phyloP scores from a whole-genome alignment of 1,140 invertebrate species.

The Psix sp. region DNA sequence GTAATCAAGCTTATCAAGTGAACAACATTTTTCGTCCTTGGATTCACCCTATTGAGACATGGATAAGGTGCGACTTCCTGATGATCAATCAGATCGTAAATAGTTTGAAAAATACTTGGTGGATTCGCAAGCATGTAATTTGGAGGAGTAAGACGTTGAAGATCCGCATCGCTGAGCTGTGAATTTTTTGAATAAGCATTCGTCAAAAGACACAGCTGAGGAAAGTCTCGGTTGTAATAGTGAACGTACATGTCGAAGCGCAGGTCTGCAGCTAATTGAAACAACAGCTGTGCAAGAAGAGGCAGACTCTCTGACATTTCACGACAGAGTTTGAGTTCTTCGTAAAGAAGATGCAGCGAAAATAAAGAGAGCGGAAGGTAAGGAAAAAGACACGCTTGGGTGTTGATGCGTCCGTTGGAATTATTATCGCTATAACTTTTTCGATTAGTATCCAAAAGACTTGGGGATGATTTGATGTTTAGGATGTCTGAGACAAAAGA shows the following conservation, averaged over 20 bases:
- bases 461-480: slow-evolving; percentile 61
- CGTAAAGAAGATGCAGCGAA: slow-evolving; percentile 91
- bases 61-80: slow-evolving; percentile 80
- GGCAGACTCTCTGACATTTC: slow-evolving; percentile 83
- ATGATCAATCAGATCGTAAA: slow-evolving; percentile 81
- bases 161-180: slow-evolving; percentile 77
- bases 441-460: not conserved
- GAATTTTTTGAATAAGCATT: slow-evolving; percentile 58
- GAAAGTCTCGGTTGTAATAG: slow-evolving; percentile 93
- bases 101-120: slow-evolving; percentile 83
- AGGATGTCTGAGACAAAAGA: slow-evolving; percentile 62
- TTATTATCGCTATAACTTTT: not conserved
- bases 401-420: slow-evolving; percentile 79
- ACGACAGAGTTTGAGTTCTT: slow-evolving; percentile 91
- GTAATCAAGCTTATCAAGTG: slow-evolving; percentile 78
- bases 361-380: slow-evolving; percentile 87
- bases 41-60: slow-evolving; percentile 83
- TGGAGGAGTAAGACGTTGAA: slow-evolving; percentile 81
- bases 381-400: slow-evolving; percentile 83
- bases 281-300: slow-evolving; percentile 84
- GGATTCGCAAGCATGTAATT: slow-evolving; percentile 81
- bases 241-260: slow-evolving; percentile 83
- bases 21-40: slow-evolving; percentile 84
- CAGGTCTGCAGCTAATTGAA: slow-evolving; percentile 88
- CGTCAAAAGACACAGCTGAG: slow-evolving; percentile 78